Evolutionary conservation across 2,888 invertebrate species (phyloP), one percentile per base, ranked within the genome.

Genomic region (Apomyelois bistriatella): DNA sequence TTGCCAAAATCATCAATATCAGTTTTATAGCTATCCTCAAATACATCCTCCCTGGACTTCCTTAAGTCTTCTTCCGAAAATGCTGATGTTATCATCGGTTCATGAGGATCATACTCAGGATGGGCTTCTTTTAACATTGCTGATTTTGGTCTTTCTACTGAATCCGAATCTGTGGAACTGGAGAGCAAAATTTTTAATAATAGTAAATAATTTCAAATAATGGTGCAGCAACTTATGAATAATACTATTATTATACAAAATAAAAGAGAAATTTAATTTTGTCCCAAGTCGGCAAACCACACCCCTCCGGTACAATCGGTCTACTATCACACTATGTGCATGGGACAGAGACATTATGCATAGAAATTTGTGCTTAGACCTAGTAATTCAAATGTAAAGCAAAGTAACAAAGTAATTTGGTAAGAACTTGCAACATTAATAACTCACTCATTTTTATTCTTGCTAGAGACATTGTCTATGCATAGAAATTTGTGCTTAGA

Each of bases 21-120:
- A 57, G 71, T 78, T 53, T 82, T 82, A 55, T 76, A 87, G 15
- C 61, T 72, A 43, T 87, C 86, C 17, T 85, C 89, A 54, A 77
- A 87, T 3, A 82, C 76, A 50, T 89, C 89, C 46, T 88, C 89
- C 38, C 82, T 72, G 0, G 90, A 83, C 60, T 88, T 89, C 37
- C 86, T 70, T 17, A 90, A 66, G 58, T 89, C 90, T 57, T 90
- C 90, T 58, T 90, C 90, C 1, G 89, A 89, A 58, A 88, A 82
- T 3, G 90, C 90, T 0, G 90, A 90, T 0, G 90, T 90, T 58
- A 90, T 88, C 90, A 90, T 90, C 9, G 89, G 88, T 63, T 89
- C 90, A 60, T 90, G 90, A 0, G 90, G 90, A 60, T 90, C 90
- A 56, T 90, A 90, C 58, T 87, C 90, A 0, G 90, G 90, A 53